Base-by-base conservation (phyloP, 2,888 invertebrate genomes). In the Entomobrya proxima region DNA sequence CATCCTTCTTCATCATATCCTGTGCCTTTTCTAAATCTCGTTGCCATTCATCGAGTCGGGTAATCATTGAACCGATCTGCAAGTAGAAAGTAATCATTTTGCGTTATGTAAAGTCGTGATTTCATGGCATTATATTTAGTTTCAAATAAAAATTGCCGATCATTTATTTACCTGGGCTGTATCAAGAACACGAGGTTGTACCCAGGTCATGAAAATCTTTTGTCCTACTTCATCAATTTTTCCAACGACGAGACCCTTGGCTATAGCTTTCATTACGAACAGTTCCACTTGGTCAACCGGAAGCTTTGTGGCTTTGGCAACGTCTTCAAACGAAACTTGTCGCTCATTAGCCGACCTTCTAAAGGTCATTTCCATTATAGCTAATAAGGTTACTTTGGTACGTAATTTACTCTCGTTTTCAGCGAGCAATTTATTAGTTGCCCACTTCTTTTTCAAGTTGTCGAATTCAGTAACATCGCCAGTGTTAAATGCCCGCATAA, bases 311-410 rank as follows among this genome's bases (percentile, higher is more conserved):
- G 96, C 96, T 37, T 93, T 93, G 0, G 98, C 95, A 79, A 99
- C 98, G 92, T 98, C 98, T 0, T 94, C 93, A 92, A 99, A 99
- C 0, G 96, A 94, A 82, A 99, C 93, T 91, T 96, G 95, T 82
- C 95, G 93, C 90, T 97, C 95, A 74, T 96, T 96, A 0, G 98
- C 96, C 0, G 98, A 95, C 75, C 98, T 95, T 91, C 96, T 97
- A 91, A 99, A 98, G 0, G 99, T 98, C 97, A 99, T 95, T 94
- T 98, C 98, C 98, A 99, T 99, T 0, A 99, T 94, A 91, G 98
- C 98, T 18, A 99, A 93, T 24, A 99, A 93, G 0, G 97, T 97
- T 87, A 99, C 98, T 93, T 99, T 99, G 92, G 97, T 96, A 24
- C 96, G 93, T 89, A 98, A 93, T 91, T 95, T 95, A 0, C 95